These are phyloP conservation scores for Syngnathus acus DNA, from an alignment of 2,797 vertebrate species.

Conservation along the genomic window DNA sequence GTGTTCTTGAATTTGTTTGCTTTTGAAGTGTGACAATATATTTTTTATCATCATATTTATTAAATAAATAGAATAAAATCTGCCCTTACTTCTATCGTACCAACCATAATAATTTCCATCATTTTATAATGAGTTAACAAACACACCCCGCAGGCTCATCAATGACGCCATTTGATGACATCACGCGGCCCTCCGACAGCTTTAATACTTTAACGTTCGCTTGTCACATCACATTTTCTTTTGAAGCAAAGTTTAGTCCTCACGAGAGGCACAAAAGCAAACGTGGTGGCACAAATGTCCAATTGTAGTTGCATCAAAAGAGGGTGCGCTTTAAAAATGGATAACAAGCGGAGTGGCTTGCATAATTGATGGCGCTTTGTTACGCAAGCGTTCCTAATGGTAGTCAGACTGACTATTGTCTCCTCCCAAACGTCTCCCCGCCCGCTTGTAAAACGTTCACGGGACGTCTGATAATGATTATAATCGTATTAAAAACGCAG, in stretches of 20 bases:
- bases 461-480: no score
- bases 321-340: slow-evolving; percentile 10
- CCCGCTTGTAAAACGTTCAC: background rate
- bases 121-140: background rate
- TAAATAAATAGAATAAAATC: no score
- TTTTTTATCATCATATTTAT: no score
- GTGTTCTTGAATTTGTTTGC: no score
- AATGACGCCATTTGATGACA: background rate
- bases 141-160: background rate
- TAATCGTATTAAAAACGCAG: no score
- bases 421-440: background rate
- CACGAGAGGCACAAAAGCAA: slow-evolving; percentile 6
- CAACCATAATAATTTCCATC: background rate
- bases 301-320: slow-evolving; percentile 65
- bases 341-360: slow-evolving; percentile 4
- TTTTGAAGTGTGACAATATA: no score
- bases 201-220: background rate
- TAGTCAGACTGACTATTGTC: background rate
- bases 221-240: background rate
- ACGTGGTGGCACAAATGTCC: slow-evolving; percentile 53
- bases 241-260: background rate
- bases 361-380: background rate
- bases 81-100: no score
- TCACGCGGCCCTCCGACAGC: background rate
- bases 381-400: slow-evolving; percentile 1